A percentile compares a stretch with the other conserved stretches of the same genome.
Conservation (phyloP, 2,113 vertebrate genomes). For the Plecturocebus donacophilus region DNA sequence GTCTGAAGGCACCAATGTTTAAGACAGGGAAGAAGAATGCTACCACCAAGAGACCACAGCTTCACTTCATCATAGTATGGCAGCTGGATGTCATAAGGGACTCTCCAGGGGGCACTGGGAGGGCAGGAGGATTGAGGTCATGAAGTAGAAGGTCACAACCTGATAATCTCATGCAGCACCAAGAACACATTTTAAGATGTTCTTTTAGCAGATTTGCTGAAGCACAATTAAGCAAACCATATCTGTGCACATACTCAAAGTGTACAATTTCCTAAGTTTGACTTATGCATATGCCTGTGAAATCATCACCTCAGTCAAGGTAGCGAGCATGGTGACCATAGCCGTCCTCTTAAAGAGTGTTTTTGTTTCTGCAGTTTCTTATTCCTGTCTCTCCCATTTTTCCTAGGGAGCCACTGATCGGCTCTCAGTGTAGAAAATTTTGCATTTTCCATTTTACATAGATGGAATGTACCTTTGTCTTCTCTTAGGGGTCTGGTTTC, state of each 20-base stretch:
- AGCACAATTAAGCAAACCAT: background rate
- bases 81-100: fast-evolving
- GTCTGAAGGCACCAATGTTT: background rate
- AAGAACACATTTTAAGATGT: background rate
- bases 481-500: too few species aligned
- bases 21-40: background rate
- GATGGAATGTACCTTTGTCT: background rate
- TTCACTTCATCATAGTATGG: background rate
- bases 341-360: background rate
- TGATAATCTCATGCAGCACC: background rate
- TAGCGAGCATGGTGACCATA: background rate
- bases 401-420: background rate
- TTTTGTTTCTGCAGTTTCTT: background rate
- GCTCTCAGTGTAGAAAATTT: background rate
- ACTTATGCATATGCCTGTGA: background rate
- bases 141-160: background rate
- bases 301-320: background rate
- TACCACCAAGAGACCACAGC: fast-evolving
- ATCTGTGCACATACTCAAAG: background rate
- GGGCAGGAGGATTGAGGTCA: fast-evolving
- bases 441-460: background rate
- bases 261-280: background rate
- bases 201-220: background rate
- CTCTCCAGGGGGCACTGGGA: fast-evolving
- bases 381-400: fast-evolving